Conservation (phyloP, 2,888 invertebrate species). For the Microctonus aethiopoides region DNA sequence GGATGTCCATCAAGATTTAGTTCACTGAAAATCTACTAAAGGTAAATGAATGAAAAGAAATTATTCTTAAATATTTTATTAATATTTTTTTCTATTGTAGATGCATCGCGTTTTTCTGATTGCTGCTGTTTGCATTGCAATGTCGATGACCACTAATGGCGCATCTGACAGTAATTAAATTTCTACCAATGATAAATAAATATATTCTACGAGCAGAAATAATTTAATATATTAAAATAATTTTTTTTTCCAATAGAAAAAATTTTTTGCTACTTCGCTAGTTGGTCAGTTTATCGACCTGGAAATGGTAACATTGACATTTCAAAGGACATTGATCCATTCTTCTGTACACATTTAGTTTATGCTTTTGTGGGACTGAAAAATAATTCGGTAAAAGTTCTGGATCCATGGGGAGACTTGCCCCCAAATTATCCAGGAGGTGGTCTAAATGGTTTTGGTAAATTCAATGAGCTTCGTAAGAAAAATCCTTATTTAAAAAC, state of each 20-base stretch:
- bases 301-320: conserved; percentile 77
- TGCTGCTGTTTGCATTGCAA: not conserved
- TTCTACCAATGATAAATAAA: too few species aligned
- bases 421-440: conserved; percentile 67
- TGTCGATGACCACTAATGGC: not conserved
- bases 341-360: conserved; percentile 80
- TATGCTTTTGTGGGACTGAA: conserved; percentile 79
- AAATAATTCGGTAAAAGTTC: conserved; percentile 69
- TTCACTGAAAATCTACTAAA: not conserved
- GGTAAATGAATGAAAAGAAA: not conserved
- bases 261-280: conserved; percentile 76
- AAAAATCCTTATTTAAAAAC: conserved; percentile 70
- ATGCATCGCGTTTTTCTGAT: not conserved
- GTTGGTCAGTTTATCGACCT: conserved; percentile 79
- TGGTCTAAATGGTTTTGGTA: conserved; percentile 69
- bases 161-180: not conserved
- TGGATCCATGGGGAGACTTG: conserved; percentile 75
- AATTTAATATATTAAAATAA: too few species aligned
- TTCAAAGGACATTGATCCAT: conserved; percentile 72
- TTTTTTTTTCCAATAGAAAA: not conserved
- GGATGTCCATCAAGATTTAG: too few species aligned
- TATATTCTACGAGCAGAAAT: too few species aligned
- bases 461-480: conserved; percentile 71
- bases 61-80: not conserved
- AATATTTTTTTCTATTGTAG: not conserved